phyloP scores from a whole-genome alignment of 1,140 invertebrate species.

The Ruditapes philippinarum region DNA sequence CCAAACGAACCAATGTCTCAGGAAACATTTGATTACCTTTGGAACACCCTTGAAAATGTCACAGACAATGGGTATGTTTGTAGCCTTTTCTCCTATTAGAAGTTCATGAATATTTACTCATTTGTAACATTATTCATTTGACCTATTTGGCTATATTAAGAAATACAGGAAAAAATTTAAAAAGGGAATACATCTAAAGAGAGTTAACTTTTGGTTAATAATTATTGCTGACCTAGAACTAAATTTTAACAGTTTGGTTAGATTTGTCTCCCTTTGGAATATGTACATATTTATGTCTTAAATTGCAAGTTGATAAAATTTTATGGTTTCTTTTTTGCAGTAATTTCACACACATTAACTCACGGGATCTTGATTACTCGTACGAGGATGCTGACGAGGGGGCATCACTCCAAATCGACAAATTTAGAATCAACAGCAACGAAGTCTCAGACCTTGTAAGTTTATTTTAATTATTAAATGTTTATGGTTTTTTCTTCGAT shows the following conservation, averaged over 20 bases:
- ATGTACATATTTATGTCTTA: neutral
- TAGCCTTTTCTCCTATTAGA: neutral
- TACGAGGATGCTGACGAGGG: constrained; percentile 73
- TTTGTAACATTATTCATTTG: no score
- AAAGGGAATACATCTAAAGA: neutral
- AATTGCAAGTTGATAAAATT: no score
- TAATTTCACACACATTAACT: constrained; percentile 75
- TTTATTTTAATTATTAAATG: neutral
- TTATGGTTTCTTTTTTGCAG: constrained; percentile 63
- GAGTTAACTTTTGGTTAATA: neutral
- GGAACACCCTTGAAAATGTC: constrained; percentile 78
- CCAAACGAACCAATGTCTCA: constrained; percentile 80
- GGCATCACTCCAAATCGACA: constrained; percentile 77
- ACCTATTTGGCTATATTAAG: no score
- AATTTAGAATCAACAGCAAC: constrained; percentile 69
- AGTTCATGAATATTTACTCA: no score
- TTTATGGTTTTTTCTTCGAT: no score
- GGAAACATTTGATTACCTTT: constrained; percentile 83
- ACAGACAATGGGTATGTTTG: constrained; percentile 77
- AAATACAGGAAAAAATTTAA: no score
- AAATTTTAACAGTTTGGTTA: no score
- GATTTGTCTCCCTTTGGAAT: constrained; percentile 1
- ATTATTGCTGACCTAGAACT: no score
- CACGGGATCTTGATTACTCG: constrained; percentile 77
- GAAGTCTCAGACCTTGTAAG: constrained; percentile 76